Base-by-base conservation (phyloP, 2,113 vertebrate species). In the Aleadryas rufinucha region DNA sequence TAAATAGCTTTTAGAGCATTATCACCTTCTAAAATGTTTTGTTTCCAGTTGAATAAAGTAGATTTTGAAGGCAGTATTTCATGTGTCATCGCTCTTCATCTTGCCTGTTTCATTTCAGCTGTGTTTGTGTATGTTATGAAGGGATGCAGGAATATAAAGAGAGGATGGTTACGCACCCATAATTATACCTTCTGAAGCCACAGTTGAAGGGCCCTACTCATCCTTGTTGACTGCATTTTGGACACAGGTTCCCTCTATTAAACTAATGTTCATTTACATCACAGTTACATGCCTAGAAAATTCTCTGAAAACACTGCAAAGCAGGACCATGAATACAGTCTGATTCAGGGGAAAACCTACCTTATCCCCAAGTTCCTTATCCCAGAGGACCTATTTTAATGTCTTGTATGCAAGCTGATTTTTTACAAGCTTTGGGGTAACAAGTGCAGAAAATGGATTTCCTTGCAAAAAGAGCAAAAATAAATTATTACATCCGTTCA, bases 1-100 rank as follows among this genome's bases (percentile, higher is more conserved):
- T 94, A 96, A 96, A 95, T 74, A 93, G 86, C 94, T 96, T 95
- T 95, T 90, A 90, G 84, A 92, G 69, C 93, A 94, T 94, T 93
- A 97, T 94, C 88, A 89, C 89, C 90, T 97, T 93, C 87, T 71
- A 86, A 96, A 93, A 89, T 97, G 92, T 93, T 96, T 95, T 93
- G 90, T 96, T 96, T 96, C 95, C 90, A 84, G 95, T 89, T 96
- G 95, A 95, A 89, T 95, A 89, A 93, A 93, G 53, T 95, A 84
- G 88, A 95, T 88, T 93, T 94, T 78, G 71, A 68, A 93, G 83
- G 80, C 11, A 8, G 72, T 89, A 89, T 92, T 97, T 96, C 76
- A 63, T 45, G 64, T 89, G 54, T 85, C 63, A n/a, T 80, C 54
- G 60, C 92, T 90, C 39, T 84, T 87, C 66, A 75, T 75, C 80